Evolutionary conservation across 2,888 invertebrate genomes (phyloP), one percentile per base, ranked within the genome.

Genomic region (Mellilla xanthometata): DNA sequence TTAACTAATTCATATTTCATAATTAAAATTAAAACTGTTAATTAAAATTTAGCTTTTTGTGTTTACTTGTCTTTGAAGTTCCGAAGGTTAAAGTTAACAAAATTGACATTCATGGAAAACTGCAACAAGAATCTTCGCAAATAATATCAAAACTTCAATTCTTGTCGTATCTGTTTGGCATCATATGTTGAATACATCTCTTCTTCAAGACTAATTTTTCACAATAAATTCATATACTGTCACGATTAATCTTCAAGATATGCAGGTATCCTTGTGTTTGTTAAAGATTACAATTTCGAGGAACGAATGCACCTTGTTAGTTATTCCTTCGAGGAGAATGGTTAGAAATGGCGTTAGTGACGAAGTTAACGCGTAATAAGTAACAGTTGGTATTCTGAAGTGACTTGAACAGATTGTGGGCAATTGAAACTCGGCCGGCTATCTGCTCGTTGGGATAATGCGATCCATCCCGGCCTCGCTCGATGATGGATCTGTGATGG

Each of bases 401-500:
- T 70, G 77, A 77, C 76, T 79, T 65, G 75, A 72, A 78, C 76
- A 68, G 77, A 81, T 84, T 76, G 78, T 68, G 59, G 75, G 78
- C 80, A 81, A 79, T 83, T 80, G 76, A 69, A 76, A 75, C 69
- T 70, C 65, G 58, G 67, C 60, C 67, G 65, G 71, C 70, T 72
- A 68, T 74, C 60, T 66, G 78, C 74, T 81, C 76, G 81, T 78
- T 72, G 78, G 76, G 76, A 81, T 85, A 85, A 85, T 82, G 75
- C 69, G 70, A 86, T 87, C 84, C 78, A 82, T 89, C 87, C 81
- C 75, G 68, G 68, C 68, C 73, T 69, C 67, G 64, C 65, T 65
- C 72, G 76, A 76, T 83, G 86, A 84, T 83, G 81, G 85, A 83
- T 79, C 80, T 75, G 73, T 78, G 85, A 87, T 83, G 85, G 76